Conservation (phyloP, 2,888 invertebrate genomes). For the Drosophila suboccidentalis region DNA sequence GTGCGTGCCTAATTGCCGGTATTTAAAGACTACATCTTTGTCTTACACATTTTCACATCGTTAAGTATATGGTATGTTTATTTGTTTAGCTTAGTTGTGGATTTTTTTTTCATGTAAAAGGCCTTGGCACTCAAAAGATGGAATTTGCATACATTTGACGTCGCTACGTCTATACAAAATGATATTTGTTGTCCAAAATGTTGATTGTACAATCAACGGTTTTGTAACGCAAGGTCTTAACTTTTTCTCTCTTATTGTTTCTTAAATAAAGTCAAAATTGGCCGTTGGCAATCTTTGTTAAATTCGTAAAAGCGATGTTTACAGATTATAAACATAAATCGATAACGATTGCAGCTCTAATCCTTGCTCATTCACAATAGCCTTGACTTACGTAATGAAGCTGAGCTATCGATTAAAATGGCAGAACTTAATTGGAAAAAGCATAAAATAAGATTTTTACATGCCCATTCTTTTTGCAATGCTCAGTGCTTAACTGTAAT, state of each 20-base stretch:
- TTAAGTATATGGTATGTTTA: conserved; percentile 53
- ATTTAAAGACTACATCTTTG: conserved; percentile 62
- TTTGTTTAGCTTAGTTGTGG: conserved; percentile 34
- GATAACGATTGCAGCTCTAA: conserved; percentile 10
- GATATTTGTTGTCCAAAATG: conserved; percentile 41
- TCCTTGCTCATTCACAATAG: conserved; percentile 28
- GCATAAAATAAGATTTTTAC: neutral
- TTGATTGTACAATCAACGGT: conserved; percentile 60
- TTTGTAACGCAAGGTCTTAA: conserved; percentile 53
- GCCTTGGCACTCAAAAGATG: conserved; percentile 72
- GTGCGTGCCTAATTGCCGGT: conserved; percentile 74
- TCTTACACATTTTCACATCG: conserved; percentile 72
- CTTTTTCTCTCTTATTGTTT: conserved; percentile 29
- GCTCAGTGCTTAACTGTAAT: conserved; percentile 49
- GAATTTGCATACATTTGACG: conserved; percentile 67
- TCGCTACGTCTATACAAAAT: conserved; percentile 40
- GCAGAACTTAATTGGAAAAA: neutral
- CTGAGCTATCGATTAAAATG: neutral
- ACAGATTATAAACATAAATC: conserved; percentile 12
- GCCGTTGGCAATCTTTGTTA: neutral
- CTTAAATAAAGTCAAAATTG: conserved; percentile 16
- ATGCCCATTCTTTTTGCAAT: conserved; percentile 45
- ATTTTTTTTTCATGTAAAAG: conserved; percentile 62
- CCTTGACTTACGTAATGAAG: neutral
- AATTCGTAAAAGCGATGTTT: conserved; percentile 2